phyloP scores from a whole-genome alignment of 1,140 invertebrate species.

The Ridgeia piscesae region DNA sequence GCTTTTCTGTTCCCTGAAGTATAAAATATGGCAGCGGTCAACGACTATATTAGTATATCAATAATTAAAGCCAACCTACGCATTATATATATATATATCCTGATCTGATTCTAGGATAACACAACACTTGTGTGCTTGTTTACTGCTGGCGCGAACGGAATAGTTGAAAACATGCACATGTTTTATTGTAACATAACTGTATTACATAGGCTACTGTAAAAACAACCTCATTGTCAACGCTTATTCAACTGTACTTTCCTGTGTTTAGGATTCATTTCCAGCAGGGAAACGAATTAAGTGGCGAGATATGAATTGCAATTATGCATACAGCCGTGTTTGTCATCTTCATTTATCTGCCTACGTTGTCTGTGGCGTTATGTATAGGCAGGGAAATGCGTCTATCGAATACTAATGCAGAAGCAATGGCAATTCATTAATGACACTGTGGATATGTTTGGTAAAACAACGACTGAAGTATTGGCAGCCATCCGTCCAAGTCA shows the following conservation, averaged over 20 bases:
- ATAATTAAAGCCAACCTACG: neutral
- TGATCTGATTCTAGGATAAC: neutral
- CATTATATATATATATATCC: too few species aligned
- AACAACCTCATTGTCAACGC: neutral
- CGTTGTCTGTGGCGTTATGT: neutral
- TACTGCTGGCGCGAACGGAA: neutral
- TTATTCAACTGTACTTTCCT: neutral
- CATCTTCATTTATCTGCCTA: neutral
- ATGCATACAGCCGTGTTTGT: neutral
- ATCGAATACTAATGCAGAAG: neutral
- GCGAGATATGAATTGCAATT: neutral
- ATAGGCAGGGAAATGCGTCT: neutral
- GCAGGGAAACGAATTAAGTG: neutral
- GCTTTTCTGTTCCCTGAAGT: neutral
- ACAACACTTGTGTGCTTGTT: neutral
- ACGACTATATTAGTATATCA: neutral
- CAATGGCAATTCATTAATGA: neutral
- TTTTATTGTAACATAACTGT: neutral
- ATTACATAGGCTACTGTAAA: neutral
- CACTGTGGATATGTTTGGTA: neutral
- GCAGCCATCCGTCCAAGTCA: too few species aligned
- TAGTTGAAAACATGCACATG: neutral
- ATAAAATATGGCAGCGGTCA: neutral
- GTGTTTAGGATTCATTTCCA: neutral
- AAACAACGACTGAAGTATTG: neutral